These are phyloP conservation scores for Busseola fusca DNA, from an alignment of 2,888 invertebrate species.

Conservation along the genomic window DNA sequence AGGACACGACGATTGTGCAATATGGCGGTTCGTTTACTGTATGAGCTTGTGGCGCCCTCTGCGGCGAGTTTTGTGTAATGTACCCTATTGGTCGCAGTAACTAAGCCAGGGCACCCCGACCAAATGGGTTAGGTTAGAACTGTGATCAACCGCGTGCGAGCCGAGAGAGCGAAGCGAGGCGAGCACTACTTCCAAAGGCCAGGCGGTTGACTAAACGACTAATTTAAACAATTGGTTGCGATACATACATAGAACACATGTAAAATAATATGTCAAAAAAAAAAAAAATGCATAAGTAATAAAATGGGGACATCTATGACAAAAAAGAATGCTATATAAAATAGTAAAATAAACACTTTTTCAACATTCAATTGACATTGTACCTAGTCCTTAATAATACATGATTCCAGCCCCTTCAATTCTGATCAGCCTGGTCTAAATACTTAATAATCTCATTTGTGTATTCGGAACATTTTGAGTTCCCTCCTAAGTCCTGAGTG, in stretches of 20 bases:
- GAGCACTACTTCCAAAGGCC: no score
- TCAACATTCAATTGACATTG: background rate
- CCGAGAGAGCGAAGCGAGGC: no score
- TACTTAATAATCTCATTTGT: slow-evolving; percentile 94
- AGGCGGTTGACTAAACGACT: no score
- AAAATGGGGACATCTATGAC: background rate
- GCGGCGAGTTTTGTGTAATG: no score
- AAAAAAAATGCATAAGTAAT: background rate
- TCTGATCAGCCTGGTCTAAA: slow-evolving; percentile 62
- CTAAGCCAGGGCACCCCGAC: no score
- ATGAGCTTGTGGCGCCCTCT: no score
- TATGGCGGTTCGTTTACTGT: no score
- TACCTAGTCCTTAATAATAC: slow-evolving; percentile 31
- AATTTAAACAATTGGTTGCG: no score
- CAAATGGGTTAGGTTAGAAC: no score
- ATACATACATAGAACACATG: background rate
- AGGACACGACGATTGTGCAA: no score
- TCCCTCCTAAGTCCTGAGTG: slow-evolving; percentile 98
- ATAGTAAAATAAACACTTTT: background rate
- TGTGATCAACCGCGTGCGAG: no score
- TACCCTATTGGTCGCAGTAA: no score
- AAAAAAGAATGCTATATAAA: background rate
- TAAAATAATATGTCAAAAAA: background rate
- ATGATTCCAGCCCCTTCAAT: background rate
- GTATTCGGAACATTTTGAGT: slow-evolving; percentile 97